These are phyloP conservation scores for Melanostoma mellinum DNA, from an alignment of 2,888 invertebrate genomes.

Conservation along the genomic window DNA sequence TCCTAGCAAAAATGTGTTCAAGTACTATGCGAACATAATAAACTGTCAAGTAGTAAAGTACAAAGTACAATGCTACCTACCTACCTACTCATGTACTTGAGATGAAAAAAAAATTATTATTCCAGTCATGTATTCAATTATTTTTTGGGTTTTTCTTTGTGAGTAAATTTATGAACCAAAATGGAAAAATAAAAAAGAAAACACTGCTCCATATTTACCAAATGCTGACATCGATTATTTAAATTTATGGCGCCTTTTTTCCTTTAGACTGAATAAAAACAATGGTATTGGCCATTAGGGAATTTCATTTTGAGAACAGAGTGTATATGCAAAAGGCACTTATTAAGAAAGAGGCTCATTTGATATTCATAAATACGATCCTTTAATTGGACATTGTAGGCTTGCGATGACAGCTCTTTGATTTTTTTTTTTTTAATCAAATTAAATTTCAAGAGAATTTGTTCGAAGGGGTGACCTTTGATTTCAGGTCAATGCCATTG, in stretches of 20 bases:
- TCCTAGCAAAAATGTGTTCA: slow-evolving; percentile 13
- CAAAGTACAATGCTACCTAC: slow-evolving; percentile 9
- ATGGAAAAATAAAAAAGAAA: slow-evolving; percentile 10
- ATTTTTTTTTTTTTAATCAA: slow-evolving; percentile 35
- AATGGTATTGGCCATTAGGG: slow-evolving; percentile 42
- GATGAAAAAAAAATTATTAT: slow-evolving; percentile 61
- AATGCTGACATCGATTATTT: slow-evolving; percentile 52
- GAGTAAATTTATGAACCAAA: slow-evolving; percentile 5
- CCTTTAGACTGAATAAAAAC: slow-evolving; percentile 27
- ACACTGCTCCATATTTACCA: slow-evolving; percentile 24
- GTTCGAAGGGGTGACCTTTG: neutral
- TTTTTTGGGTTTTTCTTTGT: slow-evolving; percentile 30
- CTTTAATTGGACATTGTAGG: slow-evolving; percentile 43
- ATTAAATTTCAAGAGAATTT: slow-evolving; percentile 32
- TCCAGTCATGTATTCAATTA: slow-evolving; percentile 70
- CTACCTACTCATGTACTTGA: slow-evolving; percentile 15
- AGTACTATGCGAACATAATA: slow-evolving; percentile 3
- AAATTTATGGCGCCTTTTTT: slow-evolving; percentile 38
- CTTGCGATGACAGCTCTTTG: slow-evolving; percentile 36
- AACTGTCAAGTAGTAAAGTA: slow-evolving; percentile 13
- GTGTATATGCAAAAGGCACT: slow-evolving; percentile 26
- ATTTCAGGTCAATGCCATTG: neutral
- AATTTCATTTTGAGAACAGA: slow-evolving; percentile 10
- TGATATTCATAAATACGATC: slow-evolving; percentile 45
- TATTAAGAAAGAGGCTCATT: slow-evolving; percentile 37